These are phyloP conservation scores for Vespertilio murinus DNA, from an alignment of 2,797 vertebrate genomes.

Conservation along the genomic window DNA sequence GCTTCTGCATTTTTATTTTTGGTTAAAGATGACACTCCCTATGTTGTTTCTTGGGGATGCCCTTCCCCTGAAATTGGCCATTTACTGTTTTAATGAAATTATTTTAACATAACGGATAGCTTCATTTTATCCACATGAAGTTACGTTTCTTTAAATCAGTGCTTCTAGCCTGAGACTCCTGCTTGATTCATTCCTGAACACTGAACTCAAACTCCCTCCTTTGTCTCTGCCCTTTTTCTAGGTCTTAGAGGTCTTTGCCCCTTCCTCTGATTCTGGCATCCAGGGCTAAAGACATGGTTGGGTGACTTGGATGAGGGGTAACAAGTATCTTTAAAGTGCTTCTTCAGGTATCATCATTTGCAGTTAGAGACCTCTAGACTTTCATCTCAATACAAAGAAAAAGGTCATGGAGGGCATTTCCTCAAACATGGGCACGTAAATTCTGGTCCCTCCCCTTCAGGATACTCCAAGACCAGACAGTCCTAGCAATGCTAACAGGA, in stretches of 20 bases:
- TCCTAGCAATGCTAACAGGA: neutral
- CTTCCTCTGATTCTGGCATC: neutral
- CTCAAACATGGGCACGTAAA: neutral
- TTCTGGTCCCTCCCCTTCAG: neutral
- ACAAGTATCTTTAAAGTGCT: neutral
- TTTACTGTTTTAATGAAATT: conserved; percentile 39
- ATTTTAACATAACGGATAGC: neutral
- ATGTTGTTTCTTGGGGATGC: conserved; percentile 13
- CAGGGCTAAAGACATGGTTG: neutral
- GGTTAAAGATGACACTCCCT: neutral
- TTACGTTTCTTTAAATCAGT: neutral
- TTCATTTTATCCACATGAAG: neutral
- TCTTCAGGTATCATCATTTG: neutral
- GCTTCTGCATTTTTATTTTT: conserved; percentile 24
- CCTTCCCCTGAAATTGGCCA: neutral
- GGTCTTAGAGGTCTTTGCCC: neutral
- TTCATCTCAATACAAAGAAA: neutral
- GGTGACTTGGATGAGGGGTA: neutral
- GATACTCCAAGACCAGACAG: neutral
- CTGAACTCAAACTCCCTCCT: neutral
- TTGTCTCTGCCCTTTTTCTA: neutral
- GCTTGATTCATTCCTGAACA: neutral
- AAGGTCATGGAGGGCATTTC: neutral
- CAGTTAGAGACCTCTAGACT: neutral
- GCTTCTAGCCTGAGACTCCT: neutral